Evolutionary conservation across 1,140 invertebrate species (phyloP).

Genomic region (Ptiloglossa arizonensis): DNA sequence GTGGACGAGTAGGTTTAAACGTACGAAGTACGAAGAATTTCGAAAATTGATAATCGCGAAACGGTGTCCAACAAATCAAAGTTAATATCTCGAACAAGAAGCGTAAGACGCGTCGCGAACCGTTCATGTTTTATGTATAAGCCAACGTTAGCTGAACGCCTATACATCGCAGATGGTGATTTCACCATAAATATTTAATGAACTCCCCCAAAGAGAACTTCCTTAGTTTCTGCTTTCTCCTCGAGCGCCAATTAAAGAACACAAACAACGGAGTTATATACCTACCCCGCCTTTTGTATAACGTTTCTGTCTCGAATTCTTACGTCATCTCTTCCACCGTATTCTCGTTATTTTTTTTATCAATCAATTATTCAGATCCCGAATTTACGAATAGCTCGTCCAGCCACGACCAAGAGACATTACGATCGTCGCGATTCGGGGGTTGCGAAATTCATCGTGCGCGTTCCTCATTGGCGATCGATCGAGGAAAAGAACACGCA

Average conservation of each 20-base stretch:
- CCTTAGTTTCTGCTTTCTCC: conserved; percentile 15
- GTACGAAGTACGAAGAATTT: too few species aligned
- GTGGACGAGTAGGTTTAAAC: too few species aligned
- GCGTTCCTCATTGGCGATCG: too few species aligned
- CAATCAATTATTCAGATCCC: conserved; percentile 69
- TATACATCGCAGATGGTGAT: conserved; percentile 44
- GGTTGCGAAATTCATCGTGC: too few species aligned
- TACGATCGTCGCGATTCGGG: neutral
- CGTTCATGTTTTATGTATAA: conserved; percentile 60
- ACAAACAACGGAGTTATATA: conserved; percentile 55
- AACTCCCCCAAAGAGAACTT: conserved; percentile 53
- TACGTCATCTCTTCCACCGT: conserved; percentile 12
- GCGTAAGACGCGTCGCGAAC: conserved; percentile 34
- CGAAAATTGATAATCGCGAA: neutral
- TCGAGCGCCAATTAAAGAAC: conserved; percentile 62
- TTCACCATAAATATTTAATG: conserved; percentile 70
- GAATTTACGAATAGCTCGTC: too few species aligned
- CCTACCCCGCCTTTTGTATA: conserved; percentile 6
- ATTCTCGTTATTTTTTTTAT: conserved; percentile 45
- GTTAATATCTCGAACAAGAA: neutral
- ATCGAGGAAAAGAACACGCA: too few species aligned
- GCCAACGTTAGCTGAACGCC: conserved; percentile 19
- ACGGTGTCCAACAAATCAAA: neutral
- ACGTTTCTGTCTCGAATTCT: conserved; percentile 1
- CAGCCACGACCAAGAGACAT: neutral